A percentile compares a stretch with the other conserved stretches of the same genome.
phyloP scores from a whole-genome alignment of 2,888 invertebrate genomes.

The Onthophagus sagittarius region DNA sequence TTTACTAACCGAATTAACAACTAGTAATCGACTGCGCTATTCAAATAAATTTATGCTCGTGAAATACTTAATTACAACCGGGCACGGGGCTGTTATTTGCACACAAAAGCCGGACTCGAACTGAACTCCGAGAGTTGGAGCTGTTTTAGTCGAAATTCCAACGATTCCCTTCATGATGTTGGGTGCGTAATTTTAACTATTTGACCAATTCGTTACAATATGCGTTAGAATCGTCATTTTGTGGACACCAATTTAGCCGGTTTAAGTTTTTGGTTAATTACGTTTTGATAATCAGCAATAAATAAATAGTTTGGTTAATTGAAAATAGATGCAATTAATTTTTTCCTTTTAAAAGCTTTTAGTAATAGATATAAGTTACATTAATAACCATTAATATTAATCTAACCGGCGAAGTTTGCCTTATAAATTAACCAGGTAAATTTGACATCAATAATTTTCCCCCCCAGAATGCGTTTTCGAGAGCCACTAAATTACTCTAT shows the following conservation, averaged over 20 bases:
- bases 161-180: too few species aligned
- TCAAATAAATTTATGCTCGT: conserved; percentile 20
- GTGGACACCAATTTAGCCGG: too few species aligned
- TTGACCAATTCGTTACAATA: too few species aligned
- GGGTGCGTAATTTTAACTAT: too few species aligned
- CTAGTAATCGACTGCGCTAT: conserved; percentile 18
- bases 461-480: conserved; percentile 28
- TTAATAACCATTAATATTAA: conserved; percentile 3
- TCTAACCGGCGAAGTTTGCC: conserved; percentile 6
- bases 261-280: too few species aligned
- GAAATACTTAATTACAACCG: conserved; percentile 9
- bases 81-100: conserved; percentile 1
- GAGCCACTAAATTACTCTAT: conserved; percentile 33
- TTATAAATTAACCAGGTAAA: conserved; percentile 24
- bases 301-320: too few species aligned
- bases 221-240: too few species aligned
- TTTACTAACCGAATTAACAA: conserved; percentile 25
- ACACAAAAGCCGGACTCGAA: neutral
- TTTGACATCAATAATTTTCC: conserved; percentile 28
- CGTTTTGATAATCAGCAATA: too few species aligned
- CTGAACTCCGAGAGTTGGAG: too few species aligned
- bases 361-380: neutral
- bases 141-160: too few species aligned
- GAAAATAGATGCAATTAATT: too few species aligned
- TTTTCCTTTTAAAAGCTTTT: too few species aligned